These are phyloP conservation scores for Lomographa bimaculata DNA, from an alignment of 2,888 invertebrate genomes.

Conservation along the genomic window DNA sequence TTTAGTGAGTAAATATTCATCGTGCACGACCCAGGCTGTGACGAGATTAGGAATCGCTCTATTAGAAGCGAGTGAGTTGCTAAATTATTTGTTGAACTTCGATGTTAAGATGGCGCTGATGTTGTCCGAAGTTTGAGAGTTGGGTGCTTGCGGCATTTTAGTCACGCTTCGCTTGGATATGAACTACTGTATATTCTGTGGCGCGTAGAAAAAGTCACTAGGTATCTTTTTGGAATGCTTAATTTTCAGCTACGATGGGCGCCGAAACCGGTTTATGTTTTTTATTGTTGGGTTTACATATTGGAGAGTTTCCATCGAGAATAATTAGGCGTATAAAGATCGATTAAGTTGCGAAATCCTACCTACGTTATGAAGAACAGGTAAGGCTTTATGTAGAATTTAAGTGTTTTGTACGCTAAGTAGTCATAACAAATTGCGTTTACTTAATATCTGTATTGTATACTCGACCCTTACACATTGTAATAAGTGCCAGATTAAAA, in stretches of 20 bases:
- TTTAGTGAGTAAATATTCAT: conserved; percentile 73
- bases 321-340: no score
- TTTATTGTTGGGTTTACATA: no score
- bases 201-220: conserved; percentile 17
- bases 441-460: no score
- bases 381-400: no score
- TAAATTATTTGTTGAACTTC: conserved; percentile 19
- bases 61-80: conserved; percentile 43
- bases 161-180: conserved; percentile 22
- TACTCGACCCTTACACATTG: no score
- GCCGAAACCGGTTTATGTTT: conserved; percentile 1
- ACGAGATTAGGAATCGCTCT: conserved; percentile 64
- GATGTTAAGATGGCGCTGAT: conserved; percentile 35
- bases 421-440: no score
- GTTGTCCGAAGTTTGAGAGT: conserved; percentile 13
- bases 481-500: no score
- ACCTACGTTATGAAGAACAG: no score
- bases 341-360: no score
- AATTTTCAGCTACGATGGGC: conserved; percentile 23
- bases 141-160: conserved; percentile 36
- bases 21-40: conserved; percentile 55
- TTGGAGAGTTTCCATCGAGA: no score
- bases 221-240: conserved; percentile 6
- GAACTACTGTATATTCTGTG: conserved; percentile 3
- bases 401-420: no score